Evolutionary conservation across 1,140 invertebrate species (phyloP), one percentile per base, ranked within the genome.

Genomic region (Atopsyche davidsoni): DNA sequence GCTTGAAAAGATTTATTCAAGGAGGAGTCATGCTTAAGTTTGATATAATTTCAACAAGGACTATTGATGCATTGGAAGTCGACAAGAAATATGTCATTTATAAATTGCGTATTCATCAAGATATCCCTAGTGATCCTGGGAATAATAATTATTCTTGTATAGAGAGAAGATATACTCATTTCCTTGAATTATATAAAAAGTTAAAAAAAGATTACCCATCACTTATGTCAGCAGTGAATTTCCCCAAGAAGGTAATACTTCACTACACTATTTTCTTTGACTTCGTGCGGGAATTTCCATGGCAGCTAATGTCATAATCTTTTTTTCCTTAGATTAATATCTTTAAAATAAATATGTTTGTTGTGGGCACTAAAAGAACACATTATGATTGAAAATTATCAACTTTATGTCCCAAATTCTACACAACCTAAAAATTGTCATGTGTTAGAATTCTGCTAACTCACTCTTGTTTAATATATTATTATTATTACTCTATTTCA

Each of bases 151-250:
- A 82, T 14, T 79, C 78, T 0, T 74, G 76, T 22, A 77, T 89
- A 23, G 79, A 87, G 59, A 69, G 84, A 50, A 72, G 87, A 57
- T 89, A 89, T 59, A 86, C 86, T 4, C 82, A 89, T 59, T 89
- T 89, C 67, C 68, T 83, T 13, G 76, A 78, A 44, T 68, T 89
- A 2, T 86, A 82, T 64, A 74, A 76, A 55, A 65, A 70, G 2
- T 64, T 89, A 2, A 79, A 75, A 54, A 79, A 79, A 47, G 73
- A 77, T 35, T 76, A 76, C 67, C 79, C 83, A 3, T 35, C 69
- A 11, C 60, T 80, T 36, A 67, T 88, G 64, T 64, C 64, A 41
- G 67, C 64, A 31, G 63, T 86, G 4, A 67, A 72, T 43, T 89
- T 89, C 68, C 87, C 87, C 4, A 82, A 80, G 60, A 89, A 89